These are phyloP conservation scores for Drosophila kurseongensis DNA, from an alignment of 1,140 invertebrate species.

Conservation along the genomic window DNA sequence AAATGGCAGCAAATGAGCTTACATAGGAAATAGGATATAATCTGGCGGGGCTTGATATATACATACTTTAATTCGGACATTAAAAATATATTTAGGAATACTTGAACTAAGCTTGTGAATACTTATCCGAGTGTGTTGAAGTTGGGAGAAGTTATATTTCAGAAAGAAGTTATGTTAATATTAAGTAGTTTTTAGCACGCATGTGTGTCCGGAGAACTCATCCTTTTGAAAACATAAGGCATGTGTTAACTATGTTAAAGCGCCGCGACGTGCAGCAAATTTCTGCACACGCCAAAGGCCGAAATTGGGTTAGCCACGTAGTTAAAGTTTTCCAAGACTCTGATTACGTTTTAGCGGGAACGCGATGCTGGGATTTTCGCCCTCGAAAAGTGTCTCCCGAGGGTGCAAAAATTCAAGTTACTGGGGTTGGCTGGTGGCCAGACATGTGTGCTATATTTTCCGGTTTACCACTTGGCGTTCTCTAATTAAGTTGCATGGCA, in stretches of 20 bases:
- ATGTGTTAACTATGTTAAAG: slow-evolving; percentile 70
- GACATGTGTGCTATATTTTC: slow-evolving; percentile 73
- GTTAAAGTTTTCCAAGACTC: slow-evolving; percentile 57
- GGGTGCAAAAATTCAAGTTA: slow-evolving; percentile 6
- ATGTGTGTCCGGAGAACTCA: not conserved
- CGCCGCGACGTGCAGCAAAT: slow-evolving; percentile 15
- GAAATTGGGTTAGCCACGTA: slow-evolving; percentile 75
- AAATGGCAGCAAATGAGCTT: slow-evolving; percentile 39
- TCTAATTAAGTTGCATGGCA: slow-evolving; percentile 79
- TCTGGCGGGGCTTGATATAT: slow-evolving; percentile 1
- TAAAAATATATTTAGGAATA: too few species aligned
- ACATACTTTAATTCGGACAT: not conserved
- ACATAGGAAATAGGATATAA: slow-evolving; percentile 2
- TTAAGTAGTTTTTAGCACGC: not conserved
- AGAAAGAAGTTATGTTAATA: not conserved
- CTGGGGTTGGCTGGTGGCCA: slow-evolving; percentile 29
- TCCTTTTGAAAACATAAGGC: slow-evolving; percentile 22
- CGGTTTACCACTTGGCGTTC: slow-evolving; percentile 75
- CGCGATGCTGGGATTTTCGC: slow-evolving; percentile 59
- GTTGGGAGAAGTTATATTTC: not conserved
- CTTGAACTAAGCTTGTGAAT: too few species aligned
- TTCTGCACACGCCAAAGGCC: slow-evolving; percentile 11
- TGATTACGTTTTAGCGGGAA: slow-evolving; percentile 70
- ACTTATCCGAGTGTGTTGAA: not conserved
- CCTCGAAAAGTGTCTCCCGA: slow-evolving; percentile 32